phyloP scores from a whole-genome alignment of 2,113 vertebrate genomes.

The Cranoglanis bouderius region DNA sequence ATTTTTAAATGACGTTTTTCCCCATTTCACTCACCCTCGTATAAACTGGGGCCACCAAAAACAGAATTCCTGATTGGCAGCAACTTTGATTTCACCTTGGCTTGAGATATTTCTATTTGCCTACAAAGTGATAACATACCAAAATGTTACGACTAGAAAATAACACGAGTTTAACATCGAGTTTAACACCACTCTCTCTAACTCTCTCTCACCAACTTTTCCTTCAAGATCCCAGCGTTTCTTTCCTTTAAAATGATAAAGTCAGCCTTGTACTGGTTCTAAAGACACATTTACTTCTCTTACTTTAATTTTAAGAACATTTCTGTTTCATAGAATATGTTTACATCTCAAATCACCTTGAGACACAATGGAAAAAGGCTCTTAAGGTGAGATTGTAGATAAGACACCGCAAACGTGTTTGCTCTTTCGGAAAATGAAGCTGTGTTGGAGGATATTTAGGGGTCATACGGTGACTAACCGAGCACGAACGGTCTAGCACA shows the following conservation, averaged over 20 bases:
- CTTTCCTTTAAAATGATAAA: background rate
- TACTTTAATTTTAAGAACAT: background rate
- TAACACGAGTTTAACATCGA: background rate
- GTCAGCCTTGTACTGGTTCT: too few relatives aligned
- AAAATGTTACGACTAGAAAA: background rate
- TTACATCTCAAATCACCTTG: background rate
- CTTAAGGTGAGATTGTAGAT: too few relatives aligned
- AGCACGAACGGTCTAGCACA: constrained; percentile 22
- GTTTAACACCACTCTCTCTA: background rate
- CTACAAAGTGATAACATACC: background rate
- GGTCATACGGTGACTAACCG: constrained; percentile 28
- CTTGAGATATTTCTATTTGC: constrained; percentile 9
- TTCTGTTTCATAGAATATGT: background rate
- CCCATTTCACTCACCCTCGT: background rate
- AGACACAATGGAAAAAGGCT: background rate
- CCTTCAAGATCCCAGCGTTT: background rate
- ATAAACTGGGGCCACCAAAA: background rate
- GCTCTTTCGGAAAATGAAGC: constrained; percentile 9
- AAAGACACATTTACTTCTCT: background rate
- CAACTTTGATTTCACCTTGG: constrained; percentile 44
- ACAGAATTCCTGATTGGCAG: background rate
- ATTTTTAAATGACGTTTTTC: background rate
- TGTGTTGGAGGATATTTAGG: constrained; percentile 4
- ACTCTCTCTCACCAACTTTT: background rate
- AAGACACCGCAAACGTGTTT: background rate